These are phyloP conservation scores for Patagioenas fasciata DNA, from an alignment of 2,113 vertebrate species.

Conservation along the genomic window DNA sequence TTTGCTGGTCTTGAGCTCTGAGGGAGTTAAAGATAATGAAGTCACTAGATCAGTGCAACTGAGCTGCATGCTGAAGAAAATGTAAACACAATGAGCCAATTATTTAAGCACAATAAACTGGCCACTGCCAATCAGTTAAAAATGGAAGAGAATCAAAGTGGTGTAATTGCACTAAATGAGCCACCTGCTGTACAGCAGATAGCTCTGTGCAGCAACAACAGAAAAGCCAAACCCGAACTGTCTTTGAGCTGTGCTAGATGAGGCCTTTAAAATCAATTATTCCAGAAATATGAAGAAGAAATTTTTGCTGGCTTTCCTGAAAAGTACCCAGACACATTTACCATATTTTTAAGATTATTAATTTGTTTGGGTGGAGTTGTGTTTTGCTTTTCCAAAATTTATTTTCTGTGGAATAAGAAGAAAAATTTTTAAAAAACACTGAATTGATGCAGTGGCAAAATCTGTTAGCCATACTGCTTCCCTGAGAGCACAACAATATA, in stretches of 20 bases:
- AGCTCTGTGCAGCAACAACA: neutral
- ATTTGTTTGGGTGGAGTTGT: neutral
- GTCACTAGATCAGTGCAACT: neutral
- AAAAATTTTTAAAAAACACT: neutral
- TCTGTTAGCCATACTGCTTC: neutral
- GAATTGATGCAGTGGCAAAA: neutral
- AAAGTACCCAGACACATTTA: neutral
- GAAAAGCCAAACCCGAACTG: neutral
- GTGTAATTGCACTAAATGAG: neutral
- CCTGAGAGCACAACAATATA: neutral
- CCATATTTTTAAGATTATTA: conserved; percentile 12
- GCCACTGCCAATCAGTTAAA: neutral
- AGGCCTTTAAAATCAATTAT: neutral
- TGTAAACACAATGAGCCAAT: neutral
- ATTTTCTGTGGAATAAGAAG: neutral
- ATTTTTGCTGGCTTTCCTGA: neutral
- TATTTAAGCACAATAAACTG: conserved; percentile 2
- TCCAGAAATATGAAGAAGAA: neutral
- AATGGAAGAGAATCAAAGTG: neutral
- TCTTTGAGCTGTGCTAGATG: neutral
- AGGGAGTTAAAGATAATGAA: conserved; percentile 22
- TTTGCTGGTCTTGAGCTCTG: neutral
- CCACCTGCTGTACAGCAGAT: neutral
- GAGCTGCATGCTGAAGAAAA: conserved; percentile 19
- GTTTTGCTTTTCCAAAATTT: neutral